A percentile compares a stretch with the other conserved stretches of the same genome.
These are phyloP conservation scores for Xestia ashworthii DNA, from an alignment of 2,888 invertebrate species.

Conservation along the genomic window DNA sequence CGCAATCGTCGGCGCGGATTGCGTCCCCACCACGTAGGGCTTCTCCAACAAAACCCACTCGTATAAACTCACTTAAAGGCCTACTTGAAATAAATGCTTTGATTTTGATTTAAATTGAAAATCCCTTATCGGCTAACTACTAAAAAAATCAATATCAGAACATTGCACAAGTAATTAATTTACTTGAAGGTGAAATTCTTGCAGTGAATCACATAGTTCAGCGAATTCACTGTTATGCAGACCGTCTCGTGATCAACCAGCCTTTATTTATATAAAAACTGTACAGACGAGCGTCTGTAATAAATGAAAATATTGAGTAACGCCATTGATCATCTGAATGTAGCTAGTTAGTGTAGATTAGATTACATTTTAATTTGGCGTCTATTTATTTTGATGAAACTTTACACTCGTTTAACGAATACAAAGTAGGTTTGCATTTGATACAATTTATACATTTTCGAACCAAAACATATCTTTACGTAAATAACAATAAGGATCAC, in stretches of 20 bases:
- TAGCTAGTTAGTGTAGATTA: conserved; percentile 29
- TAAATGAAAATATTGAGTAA: conserved; percentile 24
- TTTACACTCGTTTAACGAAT: not conserved
- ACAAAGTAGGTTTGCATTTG: conserved; percentile 27
- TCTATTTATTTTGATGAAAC: conserved; percentile 7
- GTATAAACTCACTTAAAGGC: conserved; percentile 13
- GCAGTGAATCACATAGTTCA: conserved; percentile 36
- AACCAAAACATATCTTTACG: conserved; percentile 21
- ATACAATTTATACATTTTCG: conserved; percentile 32
- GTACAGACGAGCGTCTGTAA: conserved; percentile 1
- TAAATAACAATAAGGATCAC: conserved; percentile 54
- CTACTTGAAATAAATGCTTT: no score
- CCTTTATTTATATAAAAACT: conserved; percentile 14
- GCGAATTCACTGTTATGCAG: conserved; percentile 21
- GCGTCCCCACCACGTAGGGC: conserved; percentile 45
- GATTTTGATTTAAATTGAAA: conserved; percentile 17
- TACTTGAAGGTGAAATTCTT: conserved; percentile 46
- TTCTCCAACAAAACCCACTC: conserved; percentile 46
- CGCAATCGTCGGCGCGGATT: conserved; percentile 52
- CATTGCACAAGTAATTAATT: conserved; percentile 44
- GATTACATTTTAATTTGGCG: conserved; percentile 53
- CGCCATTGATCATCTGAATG: conserved; percentile 2
- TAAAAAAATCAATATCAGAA: conserved; percentile 30
- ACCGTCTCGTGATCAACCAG: conserved; percentile 20
- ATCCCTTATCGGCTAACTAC: conserved; percentile 30